Evolutionary conservation across 2,113 vertebrate genomes (phyloP).

Genomic region (Hippocampus comes): DNA sequence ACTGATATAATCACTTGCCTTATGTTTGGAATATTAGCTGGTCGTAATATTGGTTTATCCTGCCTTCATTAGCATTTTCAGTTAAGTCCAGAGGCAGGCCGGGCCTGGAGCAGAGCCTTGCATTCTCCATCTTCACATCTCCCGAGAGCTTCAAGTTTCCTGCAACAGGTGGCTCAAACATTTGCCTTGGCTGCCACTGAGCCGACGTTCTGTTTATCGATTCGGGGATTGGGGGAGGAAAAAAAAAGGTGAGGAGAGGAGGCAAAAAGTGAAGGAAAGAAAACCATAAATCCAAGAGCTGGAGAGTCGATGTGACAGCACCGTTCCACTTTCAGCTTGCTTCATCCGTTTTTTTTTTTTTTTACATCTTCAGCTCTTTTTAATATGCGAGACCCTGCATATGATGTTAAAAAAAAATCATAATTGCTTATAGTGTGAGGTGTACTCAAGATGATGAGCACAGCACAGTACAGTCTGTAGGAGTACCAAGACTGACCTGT

Average conservation of each 20-base stretch:
- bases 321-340: background rate
- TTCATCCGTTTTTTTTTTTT: background rate
- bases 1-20: background rate
- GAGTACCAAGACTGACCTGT: background rate
- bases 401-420: background rate
- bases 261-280: conserved; percentile 29
- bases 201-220: conserved; percentile 73
- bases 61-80: conserved; percentile 9
- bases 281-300: conserved; percentile 17
- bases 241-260: conserved; percentile 40
- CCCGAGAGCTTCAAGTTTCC: conserved; percentile 74
- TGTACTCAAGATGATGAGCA: background rate
- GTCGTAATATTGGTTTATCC: background rate
- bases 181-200: conserved; percentile 75
- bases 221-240: conserved; percentile 50
- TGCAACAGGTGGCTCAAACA: conserved; percentile 81
- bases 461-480: conserved; percentile 7
- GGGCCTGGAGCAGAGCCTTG: conserved; percentile 52
- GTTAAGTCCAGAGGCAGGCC: conserved; percentile 33
- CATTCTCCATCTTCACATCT: conserved; percentile 60
- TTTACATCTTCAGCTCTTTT: background rate
- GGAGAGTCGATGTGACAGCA: background rate
- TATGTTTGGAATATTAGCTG: background rate
- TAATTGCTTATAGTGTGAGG: too few relatives aligned
- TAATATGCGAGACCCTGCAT: background rate